Evolutionary conservation across 30 jellyfish, hydroid and myxozoan species (phyloP).

Genomic region (Hydractinia symbiolongicarpus): DNA sequence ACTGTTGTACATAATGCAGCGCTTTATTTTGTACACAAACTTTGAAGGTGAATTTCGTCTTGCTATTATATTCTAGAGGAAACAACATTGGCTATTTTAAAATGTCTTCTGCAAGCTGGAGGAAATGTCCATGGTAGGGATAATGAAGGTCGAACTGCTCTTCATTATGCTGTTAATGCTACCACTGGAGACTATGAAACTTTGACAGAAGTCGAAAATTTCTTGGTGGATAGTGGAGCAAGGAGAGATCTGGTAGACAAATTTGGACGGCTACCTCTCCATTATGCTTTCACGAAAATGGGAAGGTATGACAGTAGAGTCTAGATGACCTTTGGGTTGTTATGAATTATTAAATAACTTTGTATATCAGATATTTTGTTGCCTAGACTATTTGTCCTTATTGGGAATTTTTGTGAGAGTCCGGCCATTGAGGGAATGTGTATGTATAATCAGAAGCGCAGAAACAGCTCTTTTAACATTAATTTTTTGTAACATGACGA

Average conservation of each 20-base stretch:
- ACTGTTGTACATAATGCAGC: too few relatives aligned
- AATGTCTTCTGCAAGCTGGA: neutral
- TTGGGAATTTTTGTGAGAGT: too few relatives aligned
- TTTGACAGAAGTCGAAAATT: neutral
- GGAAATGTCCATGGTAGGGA: neutral
- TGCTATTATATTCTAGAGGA: neutral
- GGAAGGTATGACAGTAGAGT: neutral
- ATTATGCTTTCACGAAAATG: slow-evolving; percentile 16
- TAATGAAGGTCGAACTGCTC: neutral
- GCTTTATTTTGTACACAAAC: too few relatives aligned
- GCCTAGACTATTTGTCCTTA: too few relatives aligned
- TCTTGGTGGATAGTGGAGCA: slow-evolving; percentile 19
- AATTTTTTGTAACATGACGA: too few relatives aligned
- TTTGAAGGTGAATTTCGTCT: too few relatives aligned
- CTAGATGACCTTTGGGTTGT: too few relatives aligned
- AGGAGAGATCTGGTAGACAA: slow-evolving; percentile 15
- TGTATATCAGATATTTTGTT: neutral
- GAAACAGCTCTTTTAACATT: too few relatives aligned
- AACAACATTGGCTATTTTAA: neutral
- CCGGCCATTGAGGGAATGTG: too few relatives aligned
- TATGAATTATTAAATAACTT: too few relatives aligned
- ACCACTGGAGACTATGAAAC: slow-evolving; percentile 1
- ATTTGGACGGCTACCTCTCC: slow-evolving; percentile 16
- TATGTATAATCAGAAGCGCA: too few relatives aligned
- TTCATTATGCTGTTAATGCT: slow-evolving; percentile 13